Percentiles rank a stretch among this genome's conserved stretches.
These are phyloP conservation scores for Drosophila glabriapex DNA, from an alignment of 2,888 invertebrate genomes.

Conservation along the genomic window DNA sequence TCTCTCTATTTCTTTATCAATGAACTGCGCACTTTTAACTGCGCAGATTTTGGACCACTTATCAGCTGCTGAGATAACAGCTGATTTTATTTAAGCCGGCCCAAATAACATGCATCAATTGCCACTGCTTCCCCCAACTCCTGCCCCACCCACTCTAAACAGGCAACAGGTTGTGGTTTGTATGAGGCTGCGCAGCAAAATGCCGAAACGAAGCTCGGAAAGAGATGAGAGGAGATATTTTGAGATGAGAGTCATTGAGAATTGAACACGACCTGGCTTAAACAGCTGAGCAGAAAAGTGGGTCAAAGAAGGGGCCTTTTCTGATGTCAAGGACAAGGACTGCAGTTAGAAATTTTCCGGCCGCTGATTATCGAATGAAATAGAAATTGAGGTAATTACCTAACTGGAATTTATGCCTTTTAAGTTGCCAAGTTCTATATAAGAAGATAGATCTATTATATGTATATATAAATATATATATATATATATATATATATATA, in stretches of 20 bases:
- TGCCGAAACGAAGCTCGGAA: constrained; percentile 32
- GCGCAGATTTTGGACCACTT: constrained; percentile 50
- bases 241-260: constrained; percentile 13
- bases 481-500: not conserved
- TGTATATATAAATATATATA: not conserved
- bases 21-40: constrained; percentile 46
- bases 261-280: constrained; percentile 7
- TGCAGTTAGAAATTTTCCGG: constrained; percentile 20
- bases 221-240: constrained; percentile 11
- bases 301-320: constrained; percentile 48
- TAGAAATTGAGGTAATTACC: constrained; percentile 19
- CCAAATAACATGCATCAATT: constrained; percentile 16
- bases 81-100: constrained; percentile 25
- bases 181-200: constrained; percentile 72
- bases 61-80: constrained; percentile 40
- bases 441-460: not conserved
- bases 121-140: not conserved
- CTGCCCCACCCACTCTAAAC: not conserved
- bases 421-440: constrained; percentile 4
- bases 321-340: constrained; percentile 64
- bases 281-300: constrained; percentile 65
- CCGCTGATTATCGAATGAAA: constrained; percentile 1
- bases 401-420: constrained; percentile 22
- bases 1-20: constrained; percentile 30
- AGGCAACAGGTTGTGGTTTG: constrained; percentile 61